Conservation (phyloP, 2,888 invertebrate species). For the Agrilus mali region DNA sequence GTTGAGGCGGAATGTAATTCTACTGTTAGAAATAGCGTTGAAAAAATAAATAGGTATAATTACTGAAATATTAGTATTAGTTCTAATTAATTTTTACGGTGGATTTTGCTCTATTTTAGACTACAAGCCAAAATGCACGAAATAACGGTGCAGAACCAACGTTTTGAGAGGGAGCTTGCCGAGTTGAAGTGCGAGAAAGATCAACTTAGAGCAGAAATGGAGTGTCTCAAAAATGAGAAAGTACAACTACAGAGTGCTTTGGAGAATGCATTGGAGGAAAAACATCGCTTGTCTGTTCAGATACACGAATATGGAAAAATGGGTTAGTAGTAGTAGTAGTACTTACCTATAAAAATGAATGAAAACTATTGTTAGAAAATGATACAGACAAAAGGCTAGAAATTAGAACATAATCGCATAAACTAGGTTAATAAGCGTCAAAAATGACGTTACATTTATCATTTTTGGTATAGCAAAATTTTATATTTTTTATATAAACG, state of each 20-base stretch:
- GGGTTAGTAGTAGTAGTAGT: slow-evolving; percentile 30
- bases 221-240: slow-evolving; percentile 41
- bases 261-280: slow-evolving; percentile 41
- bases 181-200: slow-evolving; percentile 35
- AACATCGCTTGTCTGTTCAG: slow-evolving; percentile 41
- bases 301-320: slow-evolving; percentile 47
- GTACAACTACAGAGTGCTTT: slow-evolving; percentile 43
- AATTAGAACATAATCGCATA: too few species aligned
- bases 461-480: too few species aligned
- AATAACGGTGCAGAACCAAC: slow-evolving; percentile 34
- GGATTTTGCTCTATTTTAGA: slow-evolving; percentile 11
- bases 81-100: not conserved
- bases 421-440: too few species aligned
- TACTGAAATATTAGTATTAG: not conserved
- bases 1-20: slow-evolving; percentile 68
- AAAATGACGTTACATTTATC: too few species aligned
- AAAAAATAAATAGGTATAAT: slow-evolving; percentile 32
- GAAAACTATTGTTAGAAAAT: too few species aligned
- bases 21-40: slow-evolving; percentile 47
- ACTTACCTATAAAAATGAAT: not conserved
- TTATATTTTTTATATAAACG: too few species aligned
- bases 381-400: too few species aligned
- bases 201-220: slow-evolving; percentile 35
- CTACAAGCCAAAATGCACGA: slow-evolving; percentile 37
- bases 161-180: slow-evolving; percentile 35